Percentiles rank a stretch among this genome's conserved stretches.
Evolutionary conservation across 2,888 invertebrate genomes (phyloP).

Genomic region (Eudemis profundana): DNA sequence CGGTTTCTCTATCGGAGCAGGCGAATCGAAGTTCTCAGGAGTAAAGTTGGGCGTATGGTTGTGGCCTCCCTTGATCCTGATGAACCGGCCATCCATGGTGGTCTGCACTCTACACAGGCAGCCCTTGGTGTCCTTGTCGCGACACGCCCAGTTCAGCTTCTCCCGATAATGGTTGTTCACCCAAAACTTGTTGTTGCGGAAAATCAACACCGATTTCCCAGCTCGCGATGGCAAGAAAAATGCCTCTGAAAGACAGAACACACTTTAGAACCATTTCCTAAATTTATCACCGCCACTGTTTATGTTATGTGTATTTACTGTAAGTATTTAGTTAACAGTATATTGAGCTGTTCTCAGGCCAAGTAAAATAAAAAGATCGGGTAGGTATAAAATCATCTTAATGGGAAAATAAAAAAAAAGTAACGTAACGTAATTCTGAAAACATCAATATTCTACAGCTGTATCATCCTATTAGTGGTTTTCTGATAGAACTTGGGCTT

Average conservation of each 20-base stretch:
- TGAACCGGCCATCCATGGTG: constrained; percentile 75
- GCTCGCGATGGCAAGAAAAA: constrained; percentile 80
- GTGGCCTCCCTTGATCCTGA: constrained; percentile 73
- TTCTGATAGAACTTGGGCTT: constrained; percentile 68
- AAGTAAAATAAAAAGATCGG: not conserved
- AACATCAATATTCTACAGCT: constrained; percentile 17
- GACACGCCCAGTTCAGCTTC: constrained; percentile 81
- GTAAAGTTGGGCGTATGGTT: constrained; percentile 78
- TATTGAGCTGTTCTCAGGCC: not conserved
- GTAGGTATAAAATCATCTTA: constrained; percentile 11
- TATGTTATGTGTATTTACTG: too few species aligned
- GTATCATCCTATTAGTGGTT: constrained; percentile 63
- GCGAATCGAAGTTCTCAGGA: constrained; percentile 69
- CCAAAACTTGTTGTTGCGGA: constrained; percentile 79
- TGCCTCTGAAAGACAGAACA: constrained; percentile 65
- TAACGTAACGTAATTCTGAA: not conserved
- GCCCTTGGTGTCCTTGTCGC: constrained; percentile 75
- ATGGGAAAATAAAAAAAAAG: constrained; percentile 1
- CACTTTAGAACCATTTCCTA: constrained; percentile 44
- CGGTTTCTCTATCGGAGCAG: constrained; percentile 46
- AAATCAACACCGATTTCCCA: constrained; percentile 79
- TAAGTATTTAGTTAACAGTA: too few species aligned
- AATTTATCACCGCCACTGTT: constrained; percentile 42
- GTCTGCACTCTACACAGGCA: constrained; percentile 80
- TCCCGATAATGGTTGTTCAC: constrained; percentile 79